Conservation (phyloP, 2,797 vertebrate genomes). For the Melanotaenia maccullochi region DNA sequence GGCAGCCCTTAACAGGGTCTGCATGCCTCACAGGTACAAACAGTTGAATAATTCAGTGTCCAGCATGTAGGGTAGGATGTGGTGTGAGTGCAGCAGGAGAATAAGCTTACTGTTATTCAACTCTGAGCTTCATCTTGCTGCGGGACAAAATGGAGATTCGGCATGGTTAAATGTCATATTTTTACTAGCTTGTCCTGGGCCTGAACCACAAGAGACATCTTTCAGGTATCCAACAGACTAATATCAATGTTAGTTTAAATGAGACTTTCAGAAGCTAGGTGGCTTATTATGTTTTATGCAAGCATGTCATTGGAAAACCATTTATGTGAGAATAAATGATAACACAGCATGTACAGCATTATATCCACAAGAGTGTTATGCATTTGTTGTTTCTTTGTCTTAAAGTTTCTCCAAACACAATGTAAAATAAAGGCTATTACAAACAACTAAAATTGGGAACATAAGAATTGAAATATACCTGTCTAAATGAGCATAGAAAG, state of each 20-base stretch:
- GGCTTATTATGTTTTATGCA: conserved; percentile 38
- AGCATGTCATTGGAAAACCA: conserved; percentile 14
- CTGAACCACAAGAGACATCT: conserved; percentile 32
- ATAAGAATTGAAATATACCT: background rate
- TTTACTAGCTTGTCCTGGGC: conserved; percentile 39
- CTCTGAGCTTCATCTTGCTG: conserved; percentile 58
- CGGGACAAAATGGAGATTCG: conserved; percentile 70
- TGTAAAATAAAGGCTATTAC: background rate
- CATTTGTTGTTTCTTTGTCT: background rate
- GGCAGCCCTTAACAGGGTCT: conserved; percentile 79
- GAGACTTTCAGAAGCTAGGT: conserved; percentile 13
- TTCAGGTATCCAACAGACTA: conserved; percentile 30
- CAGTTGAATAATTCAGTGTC: conserved; percentile 84
- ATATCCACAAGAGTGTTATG: background rate
- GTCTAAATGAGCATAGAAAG: background rate
- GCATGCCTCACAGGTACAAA: conserved; percentile 86
- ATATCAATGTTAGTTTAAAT: conserved; percentile 34
- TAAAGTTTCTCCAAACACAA: background rate
- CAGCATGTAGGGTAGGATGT: conserved; percentile 71
- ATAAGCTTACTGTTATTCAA: conserved; percentile 65
- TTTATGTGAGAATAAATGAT: conserved; percentile 19
- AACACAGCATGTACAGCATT: conserved; percentile 19
- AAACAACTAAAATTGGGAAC: background rate
- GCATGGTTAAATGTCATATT: conserved; percentile 62
- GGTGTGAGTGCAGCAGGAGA: conserved; percentile 67